Base-by-base conservation (phyloP, 1,140 invertebrate genomes). In the Thaumatotibia leucotreta region DNA sequence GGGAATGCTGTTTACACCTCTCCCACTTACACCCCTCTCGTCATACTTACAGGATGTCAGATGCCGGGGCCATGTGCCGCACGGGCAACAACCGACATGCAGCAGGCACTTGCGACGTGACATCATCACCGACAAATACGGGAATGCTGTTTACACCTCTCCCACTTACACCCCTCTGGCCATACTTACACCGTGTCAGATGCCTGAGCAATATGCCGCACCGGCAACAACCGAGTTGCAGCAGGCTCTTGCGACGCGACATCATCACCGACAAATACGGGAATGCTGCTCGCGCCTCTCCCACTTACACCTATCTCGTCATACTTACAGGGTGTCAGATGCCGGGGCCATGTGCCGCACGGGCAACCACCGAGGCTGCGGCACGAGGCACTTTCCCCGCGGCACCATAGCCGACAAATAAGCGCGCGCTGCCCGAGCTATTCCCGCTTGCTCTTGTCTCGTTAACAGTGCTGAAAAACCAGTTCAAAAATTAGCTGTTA, bases 331-430 rank as follows among this genome's bases (percentile, higher is more conserved):
- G 9, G 84, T 90, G 61, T 88, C 82, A 33, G 84, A 84, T 2
- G 88, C 82, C 0, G 88, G 88, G 0, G 84, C 88, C 31, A 90
- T 65, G 29, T 87, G 84, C 33, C 84, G 73, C 4, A 90, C 82
- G 20, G 74, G 75, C 29, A 88, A 71, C 88, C 88, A 90, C 0
- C 88, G 74, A n/a, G 88, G 78, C 31, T 90, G 88, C 0, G 88
- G 88, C 10, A 66, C 71, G 6, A 82, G 69, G 61, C 88, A 90
- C 50, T 84, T 80, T 22, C 69, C 74, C 4, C 71, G 50, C 2
- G 70, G 72, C 24, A 84, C 63, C 8, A 84, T 74, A 0, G 65
- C 54, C 0, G 68, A 63, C 58, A 85, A 72, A 52, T 85, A 78
- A 0, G 74, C 69, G 17, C 79, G 22, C 0, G 78, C 83, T 1